Conservation (phyloP, 2,113 vertebrate genomes). For the Lophura nycthemera region DNA sequence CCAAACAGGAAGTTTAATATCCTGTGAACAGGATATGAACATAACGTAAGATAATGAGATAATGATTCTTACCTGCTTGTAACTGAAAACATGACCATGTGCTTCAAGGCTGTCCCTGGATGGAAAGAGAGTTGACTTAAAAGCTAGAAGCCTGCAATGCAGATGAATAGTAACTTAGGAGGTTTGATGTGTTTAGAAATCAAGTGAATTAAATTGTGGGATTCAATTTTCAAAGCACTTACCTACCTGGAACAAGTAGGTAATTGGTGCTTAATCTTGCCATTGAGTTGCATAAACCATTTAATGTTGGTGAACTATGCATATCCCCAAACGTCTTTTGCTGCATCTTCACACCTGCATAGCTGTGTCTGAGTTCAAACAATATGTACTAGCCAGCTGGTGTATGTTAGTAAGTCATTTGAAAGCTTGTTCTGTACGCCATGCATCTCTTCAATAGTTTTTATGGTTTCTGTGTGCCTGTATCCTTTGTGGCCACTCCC, state of each 20-base stretch:
- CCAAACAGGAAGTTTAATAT: background rate
- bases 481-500: background rate
- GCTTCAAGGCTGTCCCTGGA: background rate
- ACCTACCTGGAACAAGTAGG: background rate
- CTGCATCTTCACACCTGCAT: background rate
- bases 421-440: background rate
- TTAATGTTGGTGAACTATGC: background rate
- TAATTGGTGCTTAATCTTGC: background rate
- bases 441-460: background rate
- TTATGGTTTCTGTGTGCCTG: background rate
- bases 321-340: background rate
- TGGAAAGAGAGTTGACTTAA: background rate
- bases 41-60: background rate
- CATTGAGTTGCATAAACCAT: background rate
- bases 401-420: background rate
- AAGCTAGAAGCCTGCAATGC: background rate
- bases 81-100: background rate
- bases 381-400: fast-evolving
- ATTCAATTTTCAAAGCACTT: background rate
- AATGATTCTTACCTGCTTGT: slow-evolving; percentile 3
- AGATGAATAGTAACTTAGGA: background rate
- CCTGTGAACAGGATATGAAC: background rate
- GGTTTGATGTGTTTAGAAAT: background rate
- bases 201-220: background rate
- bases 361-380: background rate